phyloP scores from a whole-genome alignment of 2,113 vertebrate genomes.

The Accipiter cooperii region DNA sequence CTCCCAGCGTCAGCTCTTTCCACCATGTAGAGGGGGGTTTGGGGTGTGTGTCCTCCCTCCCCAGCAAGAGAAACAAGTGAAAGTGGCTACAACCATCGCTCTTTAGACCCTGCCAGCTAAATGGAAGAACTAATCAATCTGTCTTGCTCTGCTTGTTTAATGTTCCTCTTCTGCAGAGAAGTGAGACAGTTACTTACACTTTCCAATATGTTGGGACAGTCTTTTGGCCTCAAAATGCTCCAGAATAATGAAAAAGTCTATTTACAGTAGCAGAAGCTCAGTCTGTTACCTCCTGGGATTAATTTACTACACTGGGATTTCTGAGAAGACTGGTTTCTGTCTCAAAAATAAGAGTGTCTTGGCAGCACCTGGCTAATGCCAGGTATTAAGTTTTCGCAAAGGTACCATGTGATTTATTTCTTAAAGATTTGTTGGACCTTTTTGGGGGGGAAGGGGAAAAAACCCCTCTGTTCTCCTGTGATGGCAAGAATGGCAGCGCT shows the following conservation, averaged over 20 bases:
- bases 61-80: not conserved
- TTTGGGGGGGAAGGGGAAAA: too few species aligned
- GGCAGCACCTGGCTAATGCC: not conserved
- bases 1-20: not conserved
- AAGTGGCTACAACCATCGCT: not conserved
- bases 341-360: not conserved
- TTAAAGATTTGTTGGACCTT: not conserved
- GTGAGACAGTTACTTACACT: slow-evolving; percentile 50
- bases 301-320: slow-evolving; percentile 37
- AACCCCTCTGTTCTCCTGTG: not conserved
- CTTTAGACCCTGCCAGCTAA: not conserved
- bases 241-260: slow-evolving; percentile 63
- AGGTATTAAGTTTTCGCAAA: not conserved
- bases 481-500: not conserved
- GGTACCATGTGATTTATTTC: not conserved
- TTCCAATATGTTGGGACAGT: slow-evolving; percentile 18
- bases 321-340: slow-evolving; percentile 14
- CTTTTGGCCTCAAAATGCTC: slow-evolving; percentile 50
- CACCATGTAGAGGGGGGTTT: fast-evolving
- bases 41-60: not conserved
- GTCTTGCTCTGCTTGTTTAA: not conserved
- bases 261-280: slow-evolving; percentile 52
- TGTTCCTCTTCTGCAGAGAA: not conserved
- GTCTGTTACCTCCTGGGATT: slow-evolving; percentile 53
- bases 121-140: not conserved